phyloP scores from a whole-genome alignment of 2,797 vertebrate species.

The Etheostoma nigrum region DNA sequence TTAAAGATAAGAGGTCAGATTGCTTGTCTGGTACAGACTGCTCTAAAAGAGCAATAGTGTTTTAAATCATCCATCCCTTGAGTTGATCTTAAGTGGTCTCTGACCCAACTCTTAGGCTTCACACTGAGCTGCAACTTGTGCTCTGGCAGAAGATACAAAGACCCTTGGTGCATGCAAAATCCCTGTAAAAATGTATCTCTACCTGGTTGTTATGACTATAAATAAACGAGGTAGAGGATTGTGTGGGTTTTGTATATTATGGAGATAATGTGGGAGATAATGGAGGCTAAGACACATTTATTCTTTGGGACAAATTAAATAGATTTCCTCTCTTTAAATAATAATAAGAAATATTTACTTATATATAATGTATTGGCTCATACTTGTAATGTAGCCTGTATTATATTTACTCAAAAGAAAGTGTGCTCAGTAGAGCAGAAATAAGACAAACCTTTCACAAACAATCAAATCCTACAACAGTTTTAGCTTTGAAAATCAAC shows the following conservation, averaged over 20 bases:
- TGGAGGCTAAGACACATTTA: conserved; percentile 5
- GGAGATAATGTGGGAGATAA: not conserved
- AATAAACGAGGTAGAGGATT: conserved; percentile 5
- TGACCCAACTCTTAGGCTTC: too few relatives aligned
- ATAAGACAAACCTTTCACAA: not conserved
- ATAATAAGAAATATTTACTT: not conserved
- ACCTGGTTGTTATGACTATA: not conserved
- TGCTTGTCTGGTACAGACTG: not conserved
- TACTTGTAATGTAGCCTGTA: not conserved
- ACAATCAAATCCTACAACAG: not conserved
- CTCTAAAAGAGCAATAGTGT: not conserved
- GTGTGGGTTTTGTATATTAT: not conserved
- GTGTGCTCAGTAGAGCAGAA: not conserved
- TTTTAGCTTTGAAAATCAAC: not conserved
- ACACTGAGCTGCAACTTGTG: too few relatives aligned
- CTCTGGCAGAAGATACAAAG: too few relatives aligned
- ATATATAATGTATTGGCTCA: not conserved
- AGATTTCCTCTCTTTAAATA: not conserved
- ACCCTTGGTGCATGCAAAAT: too few relatives aligned
- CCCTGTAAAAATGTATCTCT: too few relatives aligned
- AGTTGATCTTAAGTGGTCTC: too few relatives aligned
- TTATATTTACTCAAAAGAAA: not conserved
- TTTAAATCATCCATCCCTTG: conserved; percentile 12
- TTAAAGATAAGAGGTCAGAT: conserved; percentile 8
- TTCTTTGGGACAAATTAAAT: not conserved